These are phyloP conservation scores for Brassicogethes aeneus DNA, from an alignment of 2,888 invertebrate genomes.

Conservation along the genomic window DNA sequence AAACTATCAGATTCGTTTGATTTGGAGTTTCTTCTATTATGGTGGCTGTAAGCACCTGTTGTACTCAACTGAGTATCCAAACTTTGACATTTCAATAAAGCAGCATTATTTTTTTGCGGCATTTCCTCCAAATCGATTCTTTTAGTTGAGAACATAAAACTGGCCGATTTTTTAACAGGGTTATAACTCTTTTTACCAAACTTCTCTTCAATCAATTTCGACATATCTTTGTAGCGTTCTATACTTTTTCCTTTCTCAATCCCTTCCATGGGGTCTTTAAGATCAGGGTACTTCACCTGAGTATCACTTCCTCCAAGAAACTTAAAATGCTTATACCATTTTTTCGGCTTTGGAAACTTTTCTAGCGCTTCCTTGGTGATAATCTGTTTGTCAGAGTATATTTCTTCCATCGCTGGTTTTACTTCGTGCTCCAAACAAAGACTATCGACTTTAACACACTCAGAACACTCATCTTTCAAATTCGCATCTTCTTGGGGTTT, in stretches of 20 bases:
- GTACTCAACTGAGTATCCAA: constrained; percentile 31
- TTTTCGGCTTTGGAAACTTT: constrained; percentile 48
- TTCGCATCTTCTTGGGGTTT: constrained; percentile 14
- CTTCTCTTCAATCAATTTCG: constrained; percentile 58
- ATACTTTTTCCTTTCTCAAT: constrained; percentile 60
- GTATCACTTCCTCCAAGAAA: constrained; percentile 44
- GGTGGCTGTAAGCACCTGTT: constrained; percentile 12
- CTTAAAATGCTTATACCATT: constrained; percentile 58
- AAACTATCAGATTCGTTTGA: constrained; percentile 29
- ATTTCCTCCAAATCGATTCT: constrained; percentile 29
- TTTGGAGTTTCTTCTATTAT: constrained; percentile 15
- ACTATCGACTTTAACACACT: constrained; percentile 11
- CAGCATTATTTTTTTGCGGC: constrained; percentile 23
- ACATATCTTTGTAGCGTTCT: constrained; percentile 64
- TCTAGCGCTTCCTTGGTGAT: constrained; percentile 32
- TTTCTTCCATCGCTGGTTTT: constrained; percentile 4
- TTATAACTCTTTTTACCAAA: constrained; percentile 45
- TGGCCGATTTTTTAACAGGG: constrained; percentile 36
- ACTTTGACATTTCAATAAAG: constrained; percentile 34
- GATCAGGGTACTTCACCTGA: constrained; percentile 36
- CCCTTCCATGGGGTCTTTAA: constrained; percentile 50
- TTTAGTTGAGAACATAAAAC: constrained; percentile 36
- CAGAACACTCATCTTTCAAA: constrained; percentile 6
- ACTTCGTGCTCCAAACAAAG: constrained; percentile 6
- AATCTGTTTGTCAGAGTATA: constrained; percentile 22